Evolutionary conservation across 1,140 invertebrate species (phyloP).

Genomic region (Scaptomyza hsui): DNA sequence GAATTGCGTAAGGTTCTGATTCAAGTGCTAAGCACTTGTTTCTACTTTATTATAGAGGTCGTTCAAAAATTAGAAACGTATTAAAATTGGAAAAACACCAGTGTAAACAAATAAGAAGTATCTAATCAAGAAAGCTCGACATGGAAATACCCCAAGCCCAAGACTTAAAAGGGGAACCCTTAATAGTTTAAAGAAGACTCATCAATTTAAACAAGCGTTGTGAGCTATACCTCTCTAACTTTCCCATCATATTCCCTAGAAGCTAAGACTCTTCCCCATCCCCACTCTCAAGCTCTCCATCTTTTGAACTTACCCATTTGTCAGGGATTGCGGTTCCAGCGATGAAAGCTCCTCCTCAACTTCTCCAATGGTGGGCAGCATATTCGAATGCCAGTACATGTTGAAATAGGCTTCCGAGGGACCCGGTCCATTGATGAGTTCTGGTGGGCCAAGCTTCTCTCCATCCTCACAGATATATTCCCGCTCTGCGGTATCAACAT

Average conservation of each 20-base stretch:
- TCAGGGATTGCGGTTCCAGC: constrained; percentile 72
- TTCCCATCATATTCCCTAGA: too few species aligned
- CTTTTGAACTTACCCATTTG: constrained; percentile 75
- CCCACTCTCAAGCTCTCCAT: too few species aligned
- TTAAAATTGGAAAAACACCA: too few species aligned
- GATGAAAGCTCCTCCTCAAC: constrained; percentile 86
- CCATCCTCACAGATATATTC: constrained; percentile 81
- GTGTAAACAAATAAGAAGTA: too few species aligned
- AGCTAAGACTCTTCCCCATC: too few species aligned
- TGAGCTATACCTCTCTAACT: too few species aligned
- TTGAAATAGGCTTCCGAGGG: constrained; percentile 83
- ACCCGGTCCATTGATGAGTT: constrained; percentile 78
- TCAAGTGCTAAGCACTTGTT: neutral
- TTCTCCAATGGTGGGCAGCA: constrained; percentile 88
- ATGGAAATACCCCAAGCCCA: too few species aligned
- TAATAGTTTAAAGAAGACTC: too few species aligned
- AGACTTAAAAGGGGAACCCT: too few species aligned
- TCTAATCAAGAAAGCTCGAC: too few species aligned
- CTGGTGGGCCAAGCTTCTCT: constrained; percentile 81
- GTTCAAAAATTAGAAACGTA: too few species aligned
- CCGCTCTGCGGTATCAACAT: constrained; percentile 61
- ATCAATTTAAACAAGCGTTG: too few species aligned
- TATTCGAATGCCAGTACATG: constrained; percentile 82
- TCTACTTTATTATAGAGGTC: neutral
- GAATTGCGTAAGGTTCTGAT: constrained; percentile 14